phyloP scores from a whole-genome alignment of 1,140 invertebrate genomes.

The Drosophila nebulosa region DNA sequence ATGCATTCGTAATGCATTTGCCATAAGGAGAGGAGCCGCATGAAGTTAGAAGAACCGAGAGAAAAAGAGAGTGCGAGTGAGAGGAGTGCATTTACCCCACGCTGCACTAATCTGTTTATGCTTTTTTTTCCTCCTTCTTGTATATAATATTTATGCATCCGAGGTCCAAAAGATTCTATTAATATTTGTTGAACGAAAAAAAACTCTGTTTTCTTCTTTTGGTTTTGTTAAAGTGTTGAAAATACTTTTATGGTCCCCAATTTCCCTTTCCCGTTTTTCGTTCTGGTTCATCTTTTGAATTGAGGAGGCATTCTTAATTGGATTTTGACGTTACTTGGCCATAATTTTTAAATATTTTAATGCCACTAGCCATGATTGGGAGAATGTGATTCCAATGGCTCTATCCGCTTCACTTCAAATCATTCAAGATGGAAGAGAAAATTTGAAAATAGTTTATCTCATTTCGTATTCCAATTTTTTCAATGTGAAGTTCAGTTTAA shows the following conservation, averaged over 20 bases:
- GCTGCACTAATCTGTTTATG: conserved; percentile 71
- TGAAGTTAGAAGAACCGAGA: background rate
- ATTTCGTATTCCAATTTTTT: conserved; percentile 11
- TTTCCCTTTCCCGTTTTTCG: background rate
- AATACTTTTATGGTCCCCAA: conserved; percentile 50
- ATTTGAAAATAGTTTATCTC: conserved; percentile 30
- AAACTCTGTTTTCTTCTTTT: conserved; percentile 14
- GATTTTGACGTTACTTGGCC: conserved; percentile 41
- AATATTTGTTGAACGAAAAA: conserved; percentile 33
- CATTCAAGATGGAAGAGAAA: conserved; percentile 48
- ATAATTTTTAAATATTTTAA: conserved; percentile 59
- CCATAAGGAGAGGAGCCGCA: conserved; percentile 17
- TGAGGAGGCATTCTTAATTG: conserved; percentile 21
- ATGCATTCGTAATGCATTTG: conserved; percentile 55
- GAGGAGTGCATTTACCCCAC: conserved; percentile 1
- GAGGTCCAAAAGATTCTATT: conserved; percentile 53
- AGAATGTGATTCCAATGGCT: conserved; percentile 19
- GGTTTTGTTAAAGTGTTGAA: conserved; percentile 59
- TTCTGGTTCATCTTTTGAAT: background rate
- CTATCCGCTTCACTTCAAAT: conserved; percentile 32
- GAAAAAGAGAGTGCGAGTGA: background rate
- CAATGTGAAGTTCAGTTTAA: conserved; percentile 48
- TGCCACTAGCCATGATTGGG: conserved; percentile 56
- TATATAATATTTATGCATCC: conserved; percentile 20
- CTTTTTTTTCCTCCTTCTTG: background rate